phyloP scores from a whole-genome alignment of 2,888 invertebrate species.

The Thymelicus sylvestris region DNA sequence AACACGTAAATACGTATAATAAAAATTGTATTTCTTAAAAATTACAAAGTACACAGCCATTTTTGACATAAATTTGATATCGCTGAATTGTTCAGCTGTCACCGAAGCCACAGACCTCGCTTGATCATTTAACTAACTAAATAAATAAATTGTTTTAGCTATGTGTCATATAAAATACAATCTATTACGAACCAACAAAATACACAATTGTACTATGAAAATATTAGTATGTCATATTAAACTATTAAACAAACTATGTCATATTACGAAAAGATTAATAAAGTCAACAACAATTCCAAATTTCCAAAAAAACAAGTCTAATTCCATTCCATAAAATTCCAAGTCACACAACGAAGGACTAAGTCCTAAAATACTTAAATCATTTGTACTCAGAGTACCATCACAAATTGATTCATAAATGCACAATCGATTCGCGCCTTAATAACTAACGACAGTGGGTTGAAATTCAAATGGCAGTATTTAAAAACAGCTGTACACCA shows the following conservation, averaged over 20 bases:
- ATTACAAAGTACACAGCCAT: conserved; percentile 81
- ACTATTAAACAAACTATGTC: background rate
- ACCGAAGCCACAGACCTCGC: conserved; percentile 25
- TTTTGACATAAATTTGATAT: conserved; percentile 54
- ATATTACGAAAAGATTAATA: conserved; percentile 14
- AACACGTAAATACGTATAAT: conserved; percentile 3
- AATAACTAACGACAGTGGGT: conserved; percentile 42
- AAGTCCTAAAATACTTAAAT: conserved; percentile 60
- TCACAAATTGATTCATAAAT: conserved; percentile 57
- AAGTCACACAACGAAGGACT: conserved; percentile 49
- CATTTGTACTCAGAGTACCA: conserved; percentile 73
- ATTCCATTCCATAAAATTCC: conserved; percentile 27
- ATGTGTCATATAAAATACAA: conserved; percentile 26
- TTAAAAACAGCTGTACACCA: background rate
- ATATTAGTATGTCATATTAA: conserved; percentile 15
- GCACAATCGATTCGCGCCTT: conserved; percentile 51
- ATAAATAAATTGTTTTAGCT: conserved; percentile 33
- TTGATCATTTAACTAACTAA: conserved; percentile 12
- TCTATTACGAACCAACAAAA: conserved; percentile 37
- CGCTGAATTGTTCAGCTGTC: conserved; percentile 30
- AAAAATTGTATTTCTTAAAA: conserved; percentile 58
- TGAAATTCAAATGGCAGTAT: conserved; percentile 41
- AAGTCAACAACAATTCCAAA: conserved; percentile 24
- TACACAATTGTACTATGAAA: conserved; percentile 37
- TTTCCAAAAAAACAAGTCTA: conserved; percentile 10